Percentiles rank a stretch among this genome's conserved stretches.
phyloP scores from a whole-genome alignment of 2,113 vertebrate species.

The Amblyopsis rosae region DNA sequence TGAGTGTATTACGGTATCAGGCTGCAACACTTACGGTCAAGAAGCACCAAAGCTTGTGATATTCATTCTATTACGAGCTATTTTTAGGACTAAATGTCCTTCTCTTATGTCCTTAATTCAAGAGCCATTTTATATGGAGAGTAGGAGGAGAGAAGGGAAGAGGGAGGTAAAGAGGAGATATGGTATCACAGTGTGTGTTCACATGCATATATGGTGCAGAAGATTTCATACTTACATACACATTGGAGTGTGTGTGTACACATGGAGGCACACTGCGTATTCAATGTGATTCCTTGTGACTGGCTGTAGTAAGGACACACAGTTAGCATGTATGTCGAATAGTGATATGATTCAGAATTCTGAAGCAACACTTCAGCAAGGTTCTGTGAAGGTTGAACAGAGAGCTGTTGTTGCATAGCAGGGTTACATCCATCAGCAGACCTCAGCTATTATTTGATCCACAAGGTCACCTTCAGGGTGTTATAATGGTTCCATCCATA shows the following conservation, averaged over 20 bases:
- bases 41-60: constrained; percentile 38
- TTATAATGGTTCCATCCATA: constrained; percentile 43
- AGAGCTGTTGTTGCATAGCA: constrained; percentile 18
- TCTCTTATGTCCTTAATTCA: constrained; percentile 62
- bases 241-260: constrained; percentile 12
- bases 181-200: not conserved
- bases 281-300: not conserved
- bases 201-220: not conserved
- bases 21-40: not conserved
- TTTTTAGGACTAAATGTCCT: constrained; percentile 60
- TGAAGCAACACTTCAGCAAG: constrained; percentile 13
- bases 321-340: not conserved
- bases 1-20: not conserved
- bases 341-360: constrained; percentile 13
- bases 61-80: constrained; percentile 59
- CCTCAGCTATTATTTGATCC: constrained; percentile 43
- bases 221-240: not conserved
- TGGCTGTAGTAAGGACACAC: too few relatives aligned
- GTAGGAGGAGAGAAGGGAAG: constrained; percentile 41
- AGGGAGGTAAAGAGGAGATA: not conserved
- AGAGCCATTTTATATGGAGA: constrained; percentile 67
- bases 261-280: constrained; percentile 7
- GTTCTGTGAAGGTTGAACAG: constrained; percentile 26
- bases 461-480: constrained; percentile 73
- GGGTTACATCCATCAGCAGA: constrained; percentile 45